Evolutionary conservation across 1,140 invertebrate genomes (phyloP).

Genomic region (Trachelipus rathkii): DNA sequence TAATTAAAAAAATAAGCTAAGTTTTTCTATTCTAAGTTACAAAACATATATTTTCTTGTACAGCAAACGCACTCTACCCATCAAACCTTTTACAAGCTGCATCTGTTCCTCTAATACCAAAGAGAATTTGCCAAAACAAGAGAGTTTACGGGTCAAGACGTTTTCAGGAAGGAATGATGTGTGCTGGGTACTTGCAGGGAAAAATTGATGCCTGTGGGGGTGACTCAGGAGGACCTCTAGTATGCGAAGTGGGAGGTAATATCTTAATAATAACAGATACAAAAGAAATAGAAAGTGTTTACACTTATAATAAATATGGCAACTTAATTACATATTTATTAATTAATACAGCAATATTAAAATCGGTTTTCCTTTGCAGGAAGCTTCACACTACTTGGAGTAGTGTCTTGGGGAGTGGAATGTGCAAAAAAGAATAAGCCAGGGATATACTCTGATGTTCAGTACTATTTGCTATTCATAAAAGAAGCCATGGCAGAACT

Average conservation of each 20-base stretch:
- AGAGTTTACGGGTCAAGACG: neutral
- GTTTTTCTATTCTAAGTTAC: neutral
- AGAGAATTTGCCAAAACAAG: conserved; percentile 17
- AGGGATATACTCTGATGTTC: conserved; percentile 48
- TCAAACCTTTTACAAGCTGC: conserved; percentile 21
- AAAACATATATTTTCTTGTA: neutral
- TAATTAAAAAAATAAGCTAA: neutral
- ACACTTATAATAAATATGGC: too few relatives aligned
- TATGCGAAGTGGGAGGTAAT: conserved; percentile 59
- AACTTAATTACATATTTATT: too few relatives aligned
- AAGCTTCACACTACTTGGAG: conserved; percentile 44
- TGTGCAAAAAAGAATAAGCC: conserved; percentile 48
- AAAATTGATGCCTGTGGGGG: conserved; percentile 59
- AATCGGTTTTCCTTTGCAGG: conserved; percentile 21
- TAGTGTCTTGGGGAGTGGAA: conserved; percentile 48
- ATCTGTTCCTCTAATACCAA: conserved; percentile 12
- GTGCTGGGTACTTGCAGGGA: conserved; percentile 57
- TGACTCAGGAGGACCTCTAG: conserved; percentile 66
- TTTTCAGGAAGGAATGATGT: conserved; percentile 55
- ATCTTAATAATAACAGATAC: too few relatives aligned
- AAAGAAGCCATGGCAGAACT: conserved; percentile 28
- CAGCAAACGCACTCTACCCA: neutral
- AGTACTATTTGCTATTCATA: conserved; percentile 48
- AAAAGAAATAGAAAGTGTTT: too few relatives aligned
- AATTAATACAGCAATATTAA: too few relatives aligned